Base-by-base conservation (phyloP, 2,888 invertebrate genomes). In the Gisinianus flammeolus region DNA sequence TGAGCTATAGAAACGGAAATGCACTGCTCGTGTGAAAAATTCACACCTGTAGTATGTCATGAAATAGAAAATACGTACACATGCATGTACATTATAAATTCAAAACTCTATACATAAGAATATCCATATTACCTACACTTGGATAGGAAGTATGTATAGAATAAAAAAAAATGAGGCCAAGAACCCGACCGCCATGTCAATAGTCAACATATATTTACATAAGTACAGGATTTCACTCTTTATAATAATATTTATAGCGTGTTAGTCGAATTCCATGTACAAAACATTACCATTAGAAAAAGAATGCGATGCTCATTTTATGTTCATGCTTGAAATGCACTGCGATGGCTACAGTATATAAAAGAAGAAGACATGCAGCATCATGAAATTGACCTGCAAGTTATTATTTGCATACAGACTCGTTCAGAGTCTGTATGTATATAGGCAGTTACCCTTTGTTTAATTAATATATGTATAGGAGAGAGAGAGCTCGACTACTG, bases 1-100 rank as follows among this genome's bases (percentile, higher is more conserved):
- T 44, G 6, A 16, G 12, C 19, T 44, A 19, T 44, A 44, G n/a
- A 44, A 69, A 35, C 44, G 69, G 69, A 69, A 69, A 69, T 44
- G 69, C 33, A 69, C 33, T 69, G 69, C 44, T 54, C 70, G 56
- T 71, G 71, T 30, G 56, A 71, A 52, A 44, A 52, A 26, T 58
- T n/a, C 16, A n/a, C 54, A 54, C 69, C 69, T 69, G 69, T 44
- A 64, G 64, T 64, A 22, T 28, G 6, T 30, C 26, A 58, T 58
- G 10, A 44, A 16, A 19, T 44, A 12, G 44, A 44, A 44, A 16
- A 6, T 44, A 35, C 44, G 2, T 4, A 44, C 19, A 6, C 16
- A 44, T 35, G 35, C 44, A 44, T 44, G 44, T 44, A 12, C 16
- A 19, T 2, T 44, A 16, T 44, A 16, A 44, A n/a, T n/a, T n/a